phyloP scores from a whole-genome alignment of 2,797 vertebrate genomes.

The Paguma larvata region DNA sequence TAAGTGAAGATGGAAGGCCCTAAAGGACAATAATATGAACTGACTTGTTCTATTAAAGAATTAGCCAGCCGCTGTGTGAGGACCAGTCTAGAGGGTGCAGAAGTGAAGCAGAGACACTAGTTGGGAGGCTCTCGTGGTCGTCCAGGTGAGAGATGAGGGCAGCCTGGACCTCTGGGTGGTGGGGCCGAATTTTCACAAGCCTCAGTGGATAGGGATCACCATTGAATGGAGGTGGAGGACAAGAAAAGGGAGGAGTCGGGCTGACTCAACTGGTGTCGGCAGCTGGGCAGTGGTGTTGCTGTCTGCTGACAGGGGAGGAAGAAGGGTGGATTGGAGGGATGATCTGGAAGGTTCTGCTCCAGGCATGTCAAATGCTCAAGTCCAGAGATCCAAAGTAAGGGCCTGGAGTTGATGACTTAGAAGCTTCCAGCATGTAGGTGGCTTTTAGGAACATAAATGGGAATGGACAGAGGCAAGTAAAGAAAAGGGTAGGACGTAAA shows the following conservation, averaged over 20 bases:
- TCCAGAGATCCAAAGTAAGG: not conserved
- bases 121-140: not conserved
- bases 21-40: not conserved
- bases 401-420: not conserved
- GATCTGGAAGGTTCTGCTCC: not conserved
- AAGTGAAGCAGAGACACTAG: not conserved
- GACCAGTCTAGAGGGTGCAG: not conserved
- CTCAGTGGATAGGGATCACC: not conserved
- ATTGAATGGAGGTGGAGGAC: rapidly evolving
- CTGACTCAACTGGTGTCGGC: rapidly evolving
- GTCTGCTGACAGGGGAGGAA: not conserved
- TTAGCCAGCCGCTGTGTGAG: not conserved
- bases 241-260: not conserved
- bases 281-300: not conserved
- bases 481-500: not conserved
- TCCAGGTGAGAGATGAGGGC: not conserved
- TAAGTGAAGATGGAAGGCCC: not conserved
- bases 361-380: not conserved
- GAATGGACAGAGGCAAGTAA: not conserved
- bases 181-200: not conserved
- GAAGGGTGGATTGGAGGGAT: not conserved
- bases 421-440: not conserved
- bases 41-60: not conserved
- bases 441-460: constrained; percentile 12
- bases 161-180: too few relatives aligned